Percentiles rank a stretch among this genome's conserved stretches.
phyloP scores from a whole-genome alignment of 2,888 invertebrate species.

The Clusia tigrina region DNA sequence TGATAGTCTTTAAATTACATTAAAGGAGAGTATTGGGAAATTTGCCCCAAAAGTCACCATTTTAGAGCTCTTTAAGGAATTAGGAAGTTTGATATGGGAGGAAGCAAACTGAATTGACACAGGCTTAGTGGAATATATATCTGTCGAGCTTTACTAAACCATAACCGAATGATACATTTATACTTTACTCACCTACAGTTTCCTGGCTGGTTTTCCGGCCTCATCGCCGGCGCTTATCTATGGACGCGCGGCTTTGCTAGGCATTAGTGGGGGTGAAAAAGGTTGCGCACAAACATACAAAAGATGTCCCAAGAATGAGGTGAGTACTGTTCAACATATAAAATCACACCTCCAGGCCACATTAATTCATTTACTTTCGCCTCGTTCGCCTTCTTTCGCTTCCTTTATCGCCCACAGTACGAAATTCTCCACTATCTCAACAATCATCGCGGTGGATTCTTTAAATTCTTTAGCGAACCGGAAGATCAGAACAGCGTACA shows the following conservation, averaged over 20 bases:
- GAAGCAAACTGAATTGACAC: no score
- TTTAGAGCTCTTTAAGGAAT: no score
- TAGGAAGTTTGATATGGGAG: no score
- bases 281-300: slow-evolving; percentile 70
- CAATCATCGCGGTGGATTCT: slow-evolving; percentile 87
- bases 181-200: no score
- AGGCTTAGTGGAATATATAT: no score
- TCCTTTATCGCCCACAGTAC: slow-evolving; percentile 67
- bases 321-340: no score
- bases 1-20: no score
- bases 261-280: slow-evolving; percentile 69
- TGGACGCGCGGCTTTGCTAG: slow-evolving; percentile 78
- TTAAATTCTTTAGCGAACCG: slow-evolving; percentile 75
- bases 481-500: slow-evolving; percentile 56
- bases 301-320: slow-evolving; percentile 74
- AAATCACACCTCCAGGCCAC: no score
- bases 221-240: slow-evolving; percentile 74
- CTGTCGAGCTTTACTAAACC: no score
- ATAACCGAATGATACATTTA: no score
- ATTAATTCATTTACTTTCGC: background rate
- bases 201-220: slow-evolving; percentile 59
- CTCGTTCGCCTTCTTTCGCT: background rate
- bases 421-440: slow-evolving; percentile 80
- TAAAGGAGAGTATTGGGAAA: no score
- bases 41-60: no score